Evolutionary conservation across 1,140 invertebrate species (phyloP), one percentile per base, ranked within the genome.

Genomic region (Atopsyche davidsoni): DNA sequence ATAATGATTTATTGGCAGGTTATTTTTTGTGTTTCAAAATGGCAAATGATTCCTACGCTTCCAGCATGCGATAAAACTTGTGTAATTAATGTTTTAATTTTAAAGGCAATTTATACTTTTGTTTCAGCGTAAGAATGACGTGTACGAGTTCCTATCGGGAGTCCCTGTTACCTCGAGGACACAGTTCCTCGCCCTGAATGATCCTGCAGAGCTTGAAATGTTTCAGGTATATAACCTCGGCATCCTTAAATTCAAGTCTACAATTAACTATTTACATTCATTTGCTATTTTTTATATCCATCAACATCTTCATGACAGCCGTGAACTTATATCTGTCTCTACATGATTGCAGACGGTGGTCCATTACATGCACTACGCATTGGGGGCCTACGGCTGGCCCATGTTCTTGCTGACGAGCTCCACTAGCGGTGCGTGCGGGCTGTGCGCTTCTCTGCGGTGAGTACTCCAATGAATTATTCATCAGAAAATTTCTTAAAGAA

Each of bases 321-420:
- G 16, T 36, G 10, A 36, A 36, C 14, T 36, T 9, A 36, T 9
- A 14, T 7, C 10, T 16, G n/a, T n/a, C n/a, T n/a, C n/a, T n/a
- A n/a, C n/a, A n/a, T n/a, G n/a, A n/a, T 55, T 85, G 60, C 81
- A 85, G 61, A 79, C 78, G 35, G 83, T 92, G 19, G 85, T 91
- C 44, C 85, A 92, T 67, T 93, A 85, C 60, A 89, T 92, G 80
- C 80, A 87, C 60, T 93, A 86, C 63, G 89, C 89, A n/a, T 76
- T 91, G 4, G 86, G 85, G 14, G 87, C 89, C 46, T 93, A 93
- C 65, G 89, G 89, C 11, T 93, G 90, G 90, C 90, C 89, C n/a
- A 81, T 92, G 69, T 92, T 85, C 60, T 73, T 93, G 49, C 77
- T 89, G 66, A 82, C 80, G 38, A 78, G 85, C 58, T 78, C 82